Percentiles rank a stretch among this genome's conserved stretches.
Conservation (phyloP, 2,113 vertebrate species). For the Calonectris borealis region DNA sequence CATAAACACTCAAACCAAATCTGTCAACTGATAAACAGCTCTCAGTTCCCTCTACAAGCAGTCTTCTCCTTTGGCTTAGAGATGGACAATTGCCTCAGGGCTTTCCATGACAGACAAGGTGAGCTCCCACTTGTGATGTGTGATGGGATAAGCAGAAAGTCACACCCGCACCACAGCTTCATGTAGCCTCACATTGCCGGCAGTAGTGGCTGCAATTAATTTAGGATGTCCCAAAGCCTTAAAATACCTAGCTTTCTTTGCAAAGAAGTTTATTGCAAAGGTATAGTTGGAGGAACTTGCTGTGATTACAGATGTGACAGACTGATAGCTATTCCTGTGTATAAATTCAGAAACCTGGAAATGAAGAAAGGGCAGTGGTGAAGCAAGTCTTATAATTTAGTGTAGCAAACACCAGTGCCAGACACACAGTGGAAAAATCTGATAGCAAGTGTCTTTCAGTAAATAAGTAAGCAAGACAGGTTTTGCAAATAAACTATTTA, state of each 20-base stretch:
- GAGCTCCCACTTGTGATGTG: neutral
- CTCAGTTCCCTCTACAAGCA: neutral
- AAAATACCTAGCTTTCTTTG: neutral
- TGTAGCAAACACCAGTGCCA: neutral
- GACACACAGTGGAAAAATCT: neutral
- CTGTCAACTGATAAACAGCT: neutral
- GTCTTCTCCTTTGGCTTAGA: neutral
- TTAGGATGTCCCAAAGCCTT: neutral
- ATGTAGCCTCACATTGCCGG: neutral
- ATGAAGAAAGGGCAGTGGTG: neutral
- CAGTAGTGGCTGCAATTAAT: slow-evolving; percentile 30
- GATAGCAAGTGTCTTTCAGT: neutral
- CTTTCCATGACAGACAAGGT: neutral
- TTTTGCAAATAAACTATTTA: slow-evolving; percentile 14
- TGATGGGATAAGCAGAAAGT: neutral
- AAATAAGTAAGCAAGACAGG: neutral
- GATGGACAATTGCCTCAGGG: neutral
- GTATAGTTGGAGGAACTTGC: neutral
- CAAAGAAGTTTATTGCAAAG: slow-evolving; percentile 1
- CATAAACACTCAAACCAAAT: neutral
- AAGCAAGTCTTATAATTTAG: slow-evolving; percentile 25
- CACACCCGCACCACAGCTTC: neutral
- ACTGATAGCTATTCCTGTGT: neutral
- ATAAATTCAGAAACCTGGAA: slow-evolving; percentile 44
- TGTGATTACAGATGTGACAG: slow-evolving; percentile 39